Evolutionary conservation across 2,888 invertebrate species (phyloP).

Genomic region (Onthophagus sagittarius): DNA sequence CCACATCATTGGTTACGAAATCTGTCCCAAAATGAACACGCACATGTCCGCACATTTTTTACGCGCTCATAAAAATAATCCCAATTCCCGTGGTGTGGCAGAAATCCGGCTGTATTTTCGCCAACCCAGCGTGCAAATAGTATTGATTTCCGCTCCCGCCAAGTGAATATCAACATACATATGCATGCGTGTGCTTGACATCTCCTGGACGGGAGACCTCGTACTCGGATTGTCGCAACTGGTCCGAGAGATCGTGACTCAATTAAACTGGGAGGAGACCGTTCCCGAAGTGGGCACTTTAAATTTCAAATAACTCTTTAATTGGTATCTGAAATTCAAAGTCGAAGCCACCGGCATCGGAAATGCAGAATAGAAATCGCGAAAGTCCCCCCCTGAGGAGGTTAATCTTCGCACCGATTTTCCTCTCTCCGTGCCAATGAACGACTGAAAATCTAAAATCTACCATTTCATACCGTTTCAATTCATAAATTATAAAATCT

Average conservation of each 20-base stretch:
- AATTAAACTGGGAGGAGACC: background rate
- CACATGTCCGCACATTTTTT: background rate
- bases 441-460: background rate
- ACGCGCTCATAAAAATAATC: background rate
- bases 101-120: background rate
- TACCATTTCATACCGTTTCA: background rate
- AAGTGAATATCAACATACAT: conserved; percentile 7
- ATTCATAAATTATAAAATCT: background rate
- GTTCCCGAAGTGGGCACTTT: background rate
- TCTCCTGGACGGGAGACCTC: background rate
- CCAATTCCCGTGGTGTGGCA: background rate
- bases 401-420: background rate
- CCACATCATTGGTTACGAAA: background rate
- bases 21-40: background rate
- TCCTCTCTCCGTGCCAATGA: background rate
- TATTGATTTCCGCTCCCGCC: background rate
- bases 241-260: background rate
- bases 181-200: conserved; percentile 9
- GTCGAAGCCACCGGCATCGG: background rate
- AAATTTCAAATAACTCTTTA: background rate
- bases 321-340: background rate
- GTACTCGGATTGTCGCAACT: background rate
- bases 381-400: background rate
- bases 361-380: background rate
- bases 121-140: background rate